These are phyloP conservation scores for Lycophotia porphyrea DNA, from an alignment of 2,888 invertebrate species.

Conservation along the genomic window DNA sequence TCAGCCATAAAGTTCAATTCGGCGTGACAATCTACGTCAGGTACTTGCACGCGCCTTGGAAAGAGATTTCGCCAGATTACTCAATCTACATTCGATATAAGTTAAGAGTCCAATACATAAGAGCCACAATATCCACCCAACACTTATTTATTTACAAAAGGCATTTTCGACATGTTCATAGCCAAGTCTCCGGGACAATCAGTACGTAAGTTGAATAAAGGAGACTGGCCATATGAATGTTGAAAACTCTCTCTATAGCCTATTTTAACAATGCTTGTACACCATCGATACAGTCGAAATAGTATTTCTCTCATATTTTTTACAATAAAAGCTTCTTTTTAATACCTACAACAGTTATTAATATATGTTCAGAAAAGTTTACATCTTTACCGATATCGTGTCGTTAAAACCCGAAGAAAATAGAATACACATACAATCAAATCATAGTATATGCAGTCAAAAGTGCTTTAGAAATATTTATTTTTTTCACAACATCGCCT, in stretches of 20 bases:
- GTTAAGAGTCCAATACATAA: conserved; percentile 48
- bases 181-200: conserved; percentile 27
- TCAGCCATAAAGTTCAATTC: conserved; percentile 48
- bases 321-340: conserved; percentile 37
- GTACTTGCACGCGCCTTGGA: conserved; percentile 61
- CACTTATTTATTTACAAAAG: conserved; percentile 63
- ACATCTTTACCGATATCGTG: conserved; percentile 37
- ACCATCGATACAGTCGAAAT: conserved; percentile 29
- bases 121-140: conserved; percentile 52
- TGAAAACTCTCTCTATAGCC: conserved; percentile 2
- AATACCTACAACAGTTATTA: conserved; percentile 27
- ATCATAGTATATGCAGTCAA: conserved; percentile 39
- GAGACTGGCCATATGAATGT: conserved; percentile 18
- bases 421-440: conserved; percentile 25
- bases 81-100: conserved; percentile 21
- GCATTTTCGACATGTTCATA: conserved; percentile 47
- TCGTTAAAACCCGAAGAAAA: conserved; percentile 27
- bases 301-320: conserved; percentile 32
- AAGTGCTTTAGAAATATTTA: conserved; percentile 44
- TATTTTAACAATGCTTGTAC: conserved; percentile 26
- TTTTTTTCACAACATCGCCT: conserved; percentile 32
- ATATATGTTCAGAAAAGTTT: conserved; percentile 19
- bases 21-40: conserved; percentile 57
- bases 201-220: conserved; percentile 11
- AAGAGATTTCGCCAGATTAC: conserved; percentile 43